Evolutionary conservation across 2,888 invertebrate genomes (phyloP).

Genomic region (Zygogramma bicolorata): DNA sequence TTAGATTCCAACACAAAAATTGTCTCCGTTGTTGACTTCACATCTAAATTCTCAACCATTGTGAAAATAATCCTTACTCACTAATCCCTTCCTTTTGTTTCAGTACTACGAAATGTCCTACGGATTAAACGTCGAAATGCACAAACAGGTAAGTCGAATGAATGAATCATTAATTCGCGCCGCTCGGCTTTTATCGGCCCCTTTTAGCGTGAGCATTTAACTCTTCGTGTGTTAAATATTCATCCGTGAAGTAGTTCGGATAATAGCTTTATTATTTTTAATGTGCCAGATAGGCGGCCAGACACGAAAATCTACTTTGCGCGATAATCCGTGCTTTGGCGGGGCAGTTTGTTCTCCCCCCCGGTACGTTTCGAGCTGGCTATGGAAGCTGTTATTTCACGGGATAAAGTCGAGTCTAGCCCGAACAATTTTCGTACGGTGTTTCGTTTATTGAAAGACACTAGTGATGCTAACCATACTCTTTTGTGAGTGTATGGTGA

Average conservation of each 20-base stretch:
- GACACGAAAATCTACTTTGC: slow-evolving; percentile 53
- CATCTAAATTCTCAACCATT: too few relatives aligned
- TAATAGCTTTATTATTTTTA: slow-evolving; percentile 48
- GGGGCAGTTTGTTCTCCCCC: neutral
- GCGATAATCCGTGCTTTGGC: slow-evolving; percentile 2
- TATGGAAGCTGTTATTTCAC: neutral
- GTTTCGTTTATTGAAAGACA: too few relatives aligned
- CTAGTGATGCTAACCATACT: too few relatives aligned
- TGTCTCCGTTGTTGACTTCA: too few relatives aligned
- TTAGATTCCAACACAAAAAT: too few relatives aligned
- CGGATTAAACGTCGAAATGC: slow-evolving; percentile 97
- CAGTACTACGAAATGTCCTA: slow-evolving; percentile 99
- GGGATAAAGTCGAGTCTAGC: too few relatives aligned
- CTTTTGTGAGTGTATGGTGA: too few relatives aligned
- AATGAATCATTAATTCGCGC: neutral
- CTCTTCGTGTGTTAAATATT: neutral
- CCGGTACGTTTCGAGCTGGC: neutral
- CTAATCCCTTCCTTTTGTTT: slow-evolving; percentile 69
- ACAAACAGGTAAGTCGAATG: slow-evolving; percentile 87
- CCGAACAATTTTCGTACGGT: too few relatives aligned
- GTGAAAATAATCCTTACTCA: neutral
- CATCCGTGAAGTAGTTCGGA: slow-evolving; percentile 9
- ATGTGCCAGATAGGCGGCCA: slow-evolving; percentile 42
- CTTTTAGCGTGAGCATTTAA: slow-evolving; percentile 13
- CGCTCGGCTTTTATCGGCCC: neutral